Percentiles rank a stretch among this genome's conserved stretches.
Evolutionary conservation across 1,140 invertebrate species (phyloP).

Genomic region (Drosophila serrata): DNA sequence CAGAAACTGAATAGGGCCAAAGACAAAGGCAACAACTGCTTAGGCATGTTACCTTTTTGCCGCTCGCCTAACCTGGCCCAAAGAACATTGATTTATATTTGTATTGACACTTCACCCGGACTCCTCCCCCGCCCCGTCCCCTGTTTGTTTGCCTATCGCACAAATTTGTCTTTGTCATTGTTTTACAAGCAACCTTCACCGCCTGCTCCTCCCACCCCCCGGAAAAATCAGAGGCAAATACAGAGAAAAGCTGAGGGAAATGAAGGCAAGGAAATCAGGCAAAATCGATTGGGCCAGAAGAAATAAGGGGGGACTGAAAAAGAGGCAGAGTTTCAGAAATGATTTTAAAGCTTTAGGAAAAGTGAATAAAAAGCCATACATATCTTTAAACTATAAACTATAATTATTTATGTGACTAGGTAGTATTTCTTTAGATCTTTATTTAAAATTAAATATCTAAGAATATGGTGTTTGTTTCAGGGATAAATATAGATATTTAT

Average conservation of each 20-base stretch:
- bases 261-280: neutral
- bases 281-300: slow-evolving; percentile 16
- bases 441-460: neutral
- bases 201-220: neutral
- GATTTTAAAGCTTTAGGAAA: neutral
- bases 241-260: neutral
- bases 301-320: too few species aligned
- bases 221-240: slow-evolving; percentile 35
- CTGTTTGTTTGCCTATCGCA: slow-evolving; percentile 53
- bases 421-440: neutral
- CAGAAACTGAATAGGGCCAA: slow-evolving; percentile 20
- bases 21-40: slow-evolving; percentile 28
- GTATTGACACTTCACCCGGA: slow-evolving; percentile 65
- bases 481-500: too few species aligned
- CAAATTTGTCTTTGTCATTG: slow-evolving; percentile 76
- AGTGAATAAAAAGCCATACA: neutral
- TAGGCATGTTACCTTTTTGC: slow-evolving; percentile 59
- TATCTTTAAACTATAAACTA: neutral
- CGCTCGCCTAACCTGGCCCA: slow-evolving; percentile 7
- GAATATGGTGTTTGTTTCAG: too few species aligned
- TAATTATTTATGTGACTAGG: neutral
- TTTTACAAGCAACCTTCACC: slow-evolving; percentile 59
- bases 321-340: neutral
- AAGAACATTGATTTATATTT: slow-evolving; percentile 75
- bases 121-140: neutral